Base-by-base conservation (phyloP, 2,888 invertebrate species). In the Cantharis nigra region DNA sequence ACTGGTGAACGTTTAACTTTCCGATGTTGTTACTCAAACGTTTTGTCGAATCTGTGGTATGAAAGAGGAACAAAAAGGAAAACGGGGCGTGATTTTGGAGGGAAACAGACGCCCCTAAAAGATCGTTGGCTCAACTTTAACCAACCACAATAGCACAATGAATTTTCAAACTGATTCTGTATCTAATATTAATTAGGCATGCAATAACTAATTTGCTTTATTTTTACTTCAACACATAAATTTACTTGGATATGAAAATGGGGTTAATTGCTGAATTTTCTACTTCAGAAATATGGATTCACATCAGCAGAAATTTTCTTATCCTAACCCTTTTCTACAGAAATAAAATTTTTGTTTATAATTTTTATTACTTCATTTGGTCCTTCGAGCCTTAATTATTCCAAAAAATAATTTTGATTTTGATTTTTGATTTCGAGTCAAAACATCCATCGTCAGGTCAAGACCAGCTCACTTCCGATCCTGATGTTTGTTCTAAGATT, bases 131-230 rank as follows among this genome's bases (percentile, higher is more conserved):
- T 81, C 77, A 30, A 79, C 70, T 76, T 78, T 78, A 77, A 71
- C 83, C 83, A 83, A 83, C 80, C 81, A 63, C 76, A 69, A 33
- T 13, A 33, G 78, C 65, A 80, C 82, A 83, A 81, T 83, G 81
- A 82, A 79, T 81, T 81, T 81, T 74, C 76, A 74, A 78, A 79
- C 69, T 76, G 79, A 80, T 78, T 80, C 80, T 80, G 81, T 77
- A 81, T 72, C 81, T 81, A 81, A 83, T 83, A 83, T 82, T 82
- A 81, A 81, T 81, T 81, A 81, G 80, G 72, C 65, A 65, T 67
- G 65, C 65, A 67, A n/a, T 67, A 67, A 67, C 26, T 67, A 67
- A 20, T 67, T 23, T 67, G 65, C 26, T 67, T 67, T 67, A 67
- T 20, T 67, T 67, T 67, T 11, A 23, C 26, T 23, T 67, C 26